Conservation (phyloP, 2,888 invertebrate species). For the Sphaeridia pumilis region DNA sequence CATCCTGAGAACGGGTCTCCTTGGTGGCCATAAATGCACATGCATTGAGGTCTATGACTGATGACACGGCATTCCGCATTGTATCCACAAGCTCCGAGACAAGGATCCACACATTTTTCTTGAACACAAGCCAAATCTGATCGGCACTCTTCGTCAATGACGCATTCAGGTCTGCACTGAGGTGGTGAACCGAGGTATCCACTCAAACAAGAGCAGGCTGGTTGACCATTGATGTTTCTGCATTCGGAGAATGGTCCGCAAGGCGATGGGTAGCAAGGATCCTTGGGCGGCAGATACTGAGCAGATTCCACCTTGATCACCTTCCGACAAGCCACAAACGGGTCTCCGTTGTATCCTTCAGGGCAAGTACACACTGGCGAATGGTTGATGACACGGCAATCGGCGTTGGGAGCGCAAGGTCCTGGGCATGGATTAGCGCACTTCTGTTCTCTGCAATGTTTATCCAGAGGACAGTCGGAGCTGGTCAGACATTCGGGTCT, state of each 20-base stretch:
- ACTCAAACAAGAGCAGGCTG: constrained; percentile 38
- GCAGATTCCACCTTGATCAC: constrained; percentile 28
- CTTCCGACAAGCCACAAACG: constrained; percentile 36
- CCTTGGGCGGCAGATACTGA: constrained; percentile 35
- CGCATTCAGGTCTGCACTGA: constrained; percentile 57
- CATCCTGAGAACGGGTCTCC: constrained; percentile 52
- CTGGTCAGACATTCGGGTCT: constrained; percentile 37
- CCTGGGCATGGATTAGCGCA: constrained; percentile 46
- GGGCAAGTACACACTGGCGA: constrained; percentile 69
- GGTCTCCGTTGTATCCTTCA: constrained; percentile 40
- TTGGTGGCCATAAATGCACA: constrained; percentile 44
- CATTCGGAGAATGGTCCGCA: constrained; percentile 45
- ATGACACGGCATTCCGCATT: constrained; percentile 64
- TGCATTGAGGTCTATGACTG: constrained; percentile 58
- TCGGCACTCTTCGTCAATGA: constrained; percentile 49
- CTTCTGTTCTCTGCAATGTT: constrained; percentile 37
- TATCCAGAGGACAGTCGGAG: constrained; percentile 37
- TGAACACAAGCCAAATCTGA: constrained; percentile 34
- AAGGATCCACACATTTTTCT: constrained; percentile 40
- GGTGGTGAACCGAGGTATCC: constrained; percentile 37
- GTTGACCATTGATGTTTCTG: constrained; percentile 37
- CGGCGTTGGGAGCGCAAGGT: constrained; percentile 55
- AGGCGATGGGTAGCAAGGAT: constrained; percentile 42
- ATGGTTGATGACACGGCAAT: constrained; percentile 69
- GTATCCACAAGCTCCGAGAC: constrained; percentile 58